phyloP scores from a whole-genome alignment of 2,888 invertebrate genomes.

The Eumacrocentrus americanus region DNA sequence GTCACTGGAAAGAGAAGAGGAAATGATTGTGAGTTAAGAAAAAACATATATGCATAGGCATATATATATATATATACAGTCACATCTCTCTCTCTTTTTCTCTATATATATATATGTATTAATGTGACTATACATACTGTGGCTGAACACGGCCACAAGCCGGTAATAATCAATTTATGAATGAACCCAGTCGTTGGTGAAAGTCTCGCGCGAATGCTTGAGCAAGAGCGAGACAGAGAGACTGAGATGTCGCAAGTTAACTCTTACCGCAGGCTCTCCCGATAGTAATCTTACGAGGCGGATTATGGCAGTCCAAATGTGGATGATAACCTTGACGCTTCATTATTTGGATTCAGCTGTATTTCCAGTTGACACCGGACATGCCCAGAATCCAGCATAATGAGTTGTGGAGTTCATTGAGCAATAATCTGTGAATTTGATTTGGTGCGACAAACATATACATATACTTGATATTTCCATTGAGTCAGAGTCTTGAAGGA shows the following conservation, averaged over 20 bases:
- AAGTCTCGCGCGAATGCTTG: conserved; percentile 42
- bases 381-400: no score
- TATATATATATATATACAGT: background rate
- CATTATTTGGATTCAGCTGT: conserved; percentile 10
- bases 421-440: background rate
- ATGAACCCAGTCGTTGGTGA: conserved; percentile 52
- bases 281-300: conserved; percentile 45
- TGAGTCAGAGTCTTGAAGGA: background rate
- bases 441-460: background rate
- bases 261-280: conserved; percentile 27
- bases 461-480: conserved; percentile 10
- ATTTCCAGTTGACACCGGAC: conserved; percentile 8
- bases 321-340: conserved; percentile 44
- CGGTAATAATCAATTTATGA: conserved; percentile 53
- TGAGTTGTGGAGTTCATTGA: no score
- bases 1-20: background rate
- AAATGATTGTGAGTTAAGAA: background rate
- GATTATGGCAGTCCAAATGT: conserved; percentile 42
- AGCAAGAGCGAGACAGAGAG: conserved; percentile 26
- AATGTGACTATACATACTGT: conserved; percentile 16
- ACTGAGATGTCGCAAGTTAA: conserved; percentile 45
- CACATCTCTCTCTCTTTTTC: background rate
- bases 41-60: background rate
- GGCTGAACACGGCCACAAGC: conserved; percentile 25
- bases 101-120: background rate